A percentile compares a stretch with the other conserved stretches of the same genome.
phyloP scores from a whole-genome alignment of 2,888 invertebrate genomes.

The Halocaridina rubra region DNA sequence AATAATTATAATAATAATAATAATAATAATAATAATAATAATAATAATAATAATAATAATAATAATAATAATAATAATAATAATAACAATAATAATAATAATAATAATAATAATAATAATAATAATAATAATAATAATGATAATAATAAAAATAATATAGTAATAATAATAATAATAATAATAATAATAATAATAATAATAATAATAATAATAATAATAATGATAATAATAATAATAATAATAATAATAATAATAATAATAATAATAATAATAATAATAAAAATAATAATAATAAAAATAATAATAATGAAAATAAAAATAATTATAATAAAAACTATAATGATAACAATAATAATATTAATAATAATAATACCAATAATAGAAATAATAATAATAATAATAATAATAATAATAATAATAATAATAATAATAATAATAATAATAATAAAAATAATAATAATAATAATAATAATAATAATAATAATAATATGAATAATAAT shows the following conservation, averaged over 20 bases:
- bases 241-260: not conserved
- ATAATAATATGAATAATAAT: too few relatives aligned
- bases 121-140: not conserved
- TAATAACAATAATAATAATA: not conserved
- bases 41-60: not conserved
- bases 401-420: not conserved
- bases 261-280: not conserved
- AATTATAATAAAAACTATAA: not conserved
- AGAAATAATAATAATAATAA: not conserved
- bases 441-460: not conserved
- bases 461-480: not conserved
- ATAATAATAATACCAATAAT: not conserved
- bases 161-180: not conserved
- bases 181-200: not conserved
- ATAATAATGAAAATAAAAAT: not conserved
- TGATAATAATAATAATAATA: not conserved
- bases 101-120: not conserved
- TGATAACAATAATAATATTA: not conserved
- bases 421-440: not conserved
- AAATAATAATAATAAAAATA: not conserved
- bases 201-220: not conserved
- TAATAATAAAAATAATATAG: not conserved
- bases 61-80: not conserved
- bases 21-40: not conserved
- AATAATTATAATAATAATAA: not conserved